Evolutionary conservation across 2,113 vertebrate genomes (phyloP).

Genomic region (Drymodes brunneopygia): DNA sequence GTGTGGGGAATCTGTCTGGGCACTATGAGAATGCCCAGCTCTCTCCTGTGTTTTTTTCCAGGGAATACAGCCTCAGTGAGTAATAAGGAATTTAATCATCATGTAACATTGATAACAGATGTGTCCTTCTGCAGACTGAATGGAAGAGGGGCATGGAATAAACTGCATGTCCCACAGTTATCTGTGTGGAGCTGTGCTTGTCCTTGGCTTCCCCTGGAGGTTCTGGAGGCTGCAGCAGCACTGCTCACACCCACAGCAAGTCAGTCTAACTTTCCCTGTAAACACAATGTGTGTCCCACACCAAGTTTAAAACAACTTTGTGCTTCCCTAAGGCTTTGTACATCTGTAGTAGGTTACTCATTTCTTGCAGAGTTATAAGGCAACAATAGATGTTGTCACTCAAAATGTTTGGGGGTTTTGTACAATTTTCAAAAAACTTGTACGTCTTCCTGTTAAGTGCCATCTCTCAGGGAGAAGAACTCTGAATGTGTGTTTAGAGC

Average conservation of each 20-base stretch:
- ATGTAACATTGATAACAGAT: neutral
- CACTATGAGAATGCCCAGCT: rapidly evolving
- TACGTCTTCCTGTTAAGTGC: neutral
- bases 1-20: neutral
- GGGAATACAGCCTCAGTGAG: neutral
- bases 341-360: neutral
- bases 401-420: neutral
- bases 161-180: neutral
- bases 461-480: neutral
- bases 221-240: neutral
- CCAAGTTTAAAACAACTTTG: neutral
- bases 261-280: neutral
- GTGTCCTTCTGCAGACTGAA: neutral
- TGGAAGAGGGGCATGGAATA: neutral
- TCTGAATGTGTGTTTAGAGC: neutral
- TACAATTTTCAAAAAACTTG: rapidly evolving
- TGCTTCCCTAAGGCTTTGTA: neutral
- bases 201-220: neutral
- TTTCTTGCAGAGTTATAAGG: neutral
- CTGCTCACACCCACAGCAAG: rapidly evolving
- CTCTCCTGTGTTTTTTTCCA: neutral
- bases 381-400: neutral
- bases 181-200: neutral
- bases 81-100: neutral
- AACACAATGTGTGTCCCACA: rapidly evolving